Evolutionary conservation across 2,113 vertebrate genomes (phyloP).

Genomic region (Nyctibius bracteatus): DNA sequence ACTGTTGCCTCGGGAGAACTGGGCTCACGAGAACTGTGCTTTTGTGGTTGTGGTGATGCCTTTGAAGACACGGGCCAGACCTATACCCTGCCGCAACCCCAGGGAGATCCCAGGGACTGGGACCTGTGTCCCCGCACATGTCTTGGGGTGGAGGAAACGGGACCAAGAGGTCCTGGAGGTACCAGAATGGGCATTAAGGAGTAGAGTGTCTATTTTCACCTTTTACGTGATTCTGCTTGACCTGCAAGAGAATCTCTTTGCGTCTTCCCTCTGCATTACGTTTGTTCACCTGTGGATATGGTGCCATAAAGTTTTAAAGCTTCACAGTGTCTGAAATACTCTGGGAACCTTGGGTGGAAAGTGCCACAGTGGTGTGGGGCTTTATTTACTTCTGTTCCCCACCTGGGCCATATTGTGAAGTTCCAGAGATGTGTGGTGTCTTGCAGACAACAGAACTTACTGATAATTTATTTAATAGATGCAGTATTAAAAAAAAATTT

Average conservation of each 20-base stretch:
- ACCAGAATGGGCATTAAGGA: not conserved
- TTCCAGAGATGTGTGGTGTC: not conserved
- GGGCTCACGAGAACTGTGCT: not conserved
- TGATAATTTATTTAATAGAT: not conserved
- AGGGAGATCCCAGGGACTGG: not conserved
- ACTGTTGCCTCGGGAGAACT: not conserved
- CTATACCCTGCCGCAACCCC: not conserved
- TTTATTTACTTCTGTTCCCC: not conserved
- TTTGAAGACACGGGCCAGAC: fast-evolving
- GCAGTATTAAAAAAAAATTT: not conserved
- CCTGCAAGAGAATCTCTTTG: not conserved
- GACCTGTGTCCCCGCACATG: not conserved
- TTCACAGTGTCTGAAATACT: not conserved
- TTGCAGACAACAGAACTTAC: not conserved
- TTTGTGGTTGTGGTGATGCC: not conserved
- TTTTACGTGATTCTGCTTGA: not conserved
- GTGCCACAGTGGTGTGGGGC: fast-evolving
- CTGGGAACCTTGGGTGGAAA: not conserved
- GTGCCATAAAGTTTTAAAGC: not conserved
- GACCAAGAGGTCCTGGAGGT: not conserved
- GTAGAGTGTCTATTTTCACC: fast-evolving
- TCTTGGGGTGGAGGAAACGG: not conserved
- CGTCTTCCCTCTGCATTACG: not conserved
- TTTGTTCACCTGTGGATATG: not conserved
- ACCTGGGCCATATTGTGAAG: not conserved